Conservation (phyloP, 2,113 vertebrate species). For the Pimephales promelas region DNA sequence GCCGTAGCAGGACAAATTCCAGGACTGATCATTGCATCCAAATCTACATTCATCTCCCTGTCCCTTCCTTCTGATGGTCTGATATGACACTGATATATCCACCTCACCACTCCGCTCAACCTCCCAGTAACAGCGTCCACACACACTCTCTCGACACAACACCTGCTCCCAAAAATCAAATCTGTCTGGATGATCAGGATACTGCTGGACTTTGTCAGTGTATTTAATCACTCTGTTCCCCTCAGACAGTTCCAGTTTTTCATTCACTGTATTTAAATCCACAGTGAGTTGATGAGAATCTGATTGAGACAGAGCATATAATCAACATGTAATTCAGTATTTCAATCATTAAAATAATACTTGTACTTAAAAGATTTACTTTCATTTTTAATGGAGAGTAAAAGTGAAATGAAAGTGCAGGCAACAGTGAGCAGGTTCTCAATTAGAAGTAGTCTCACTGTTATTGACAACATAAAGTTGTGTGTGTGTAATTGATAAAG, state of each 20-base stretch:
- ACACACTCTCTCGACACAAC: too few relatives aligned
- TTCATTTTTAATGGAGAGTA: neutral
- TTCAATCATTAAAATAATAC: neutral
- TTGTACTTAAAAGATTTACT: neutral
- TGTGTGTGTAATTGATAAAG: neutral
- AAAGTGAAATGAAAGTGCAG: neutral
- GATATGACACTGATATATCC: neutral
- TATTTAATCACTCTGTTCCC: neutral
- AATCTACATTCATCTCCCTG: accelerated
- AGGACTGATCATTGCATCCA: neutral
- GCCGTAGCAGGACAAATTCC: neutral
- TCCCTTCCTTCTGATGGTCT: neutral
- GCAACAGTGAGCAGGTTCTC: too few relatives aligned
- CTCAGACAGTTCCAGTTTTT: neutral
- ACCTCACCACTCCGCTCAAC: neutral
- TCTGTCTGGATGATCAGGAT: too few relatives aligned
- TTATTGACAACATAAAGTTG: too few relatives aligned
- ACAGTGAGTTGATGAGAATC: neutral
- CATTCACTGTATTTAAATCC: neutral
- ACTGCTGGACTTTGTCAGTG: too few relatives aligned
- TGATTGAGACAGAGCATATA: neutral
- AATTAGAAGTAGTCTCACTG: too few relatives aligned
- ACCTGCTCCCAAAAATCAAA: accelerated
- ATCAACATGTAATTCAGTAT: neutral
- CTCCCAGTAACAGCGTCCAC: too few relatives aligned